Conservation (phyloP, 2,888 invertebrate genomes). For the Macrostomum cliftonense region DNA sequence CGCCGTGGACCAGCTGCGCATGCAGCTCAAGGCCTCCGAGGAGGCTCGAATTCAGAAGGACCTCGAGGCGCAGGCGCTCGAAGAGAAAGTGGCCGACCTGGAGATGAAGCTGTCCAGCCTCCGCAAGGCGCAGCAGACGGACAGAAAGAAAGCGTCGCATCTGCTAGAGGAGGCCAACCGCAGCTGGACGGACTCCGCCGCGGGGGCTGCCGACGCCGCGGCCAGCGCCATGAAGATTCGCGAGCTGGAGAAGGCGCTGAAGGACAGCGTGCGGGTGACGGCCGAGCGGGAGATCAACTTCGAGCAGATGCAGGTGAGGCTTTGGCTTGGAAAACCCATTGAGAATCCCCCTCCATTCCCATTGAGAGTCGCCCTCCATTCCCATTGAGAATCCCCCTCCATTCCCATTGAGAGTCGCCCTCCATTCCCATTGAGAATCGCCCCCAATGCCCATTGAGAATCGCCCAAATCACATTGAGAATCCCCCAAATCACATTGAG, state of each 20-base stretch:
- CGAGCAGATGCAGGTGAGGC: conserved; percentile 28
- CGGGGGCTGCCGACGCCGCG: neutral
- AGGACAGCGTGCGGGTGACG: conserved; percentile 51
- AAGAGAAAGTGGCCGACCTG: conserved; percentile 25
- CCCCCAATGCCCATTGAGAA: neutral
- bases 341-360: no score
- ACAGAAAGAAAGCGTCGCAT: conserved; percentile 23
- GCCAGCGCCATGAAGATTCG: conserved; percentile 40
- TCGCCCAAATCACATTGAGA: no score
- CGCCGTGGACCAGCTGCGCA: conserved; percentile 38
- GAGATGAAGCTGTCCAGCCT: conserved; percentile 25
- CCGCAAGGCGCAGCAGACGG: conserved; percentile 28
- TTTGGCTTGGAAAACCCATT: no score
- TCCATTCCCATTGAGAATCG: neutral
- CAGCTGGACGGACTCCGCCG: neutral
- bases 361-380: no score
- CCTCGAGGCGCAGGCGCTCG: conserved; percentile 27
- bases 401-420: neutral
- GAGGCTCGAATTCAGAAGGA: conserved; percentile 33
- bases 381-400: neutral
- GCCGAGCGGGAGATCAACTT: conserved; percentile 42
- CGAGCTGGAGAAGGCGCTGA: conserved; percentile 62
- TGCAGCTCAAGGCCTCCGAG: conserved; percentile 35
- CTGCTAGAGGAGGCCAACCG: conserved; percentile 6
- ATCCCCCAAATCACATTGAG: no score